These are phyloP conservation scores for Laticauda laticaudata DNA, from an alignment of 2,113 vertebrate genomes.

Conservation along the genomic window DNA sequence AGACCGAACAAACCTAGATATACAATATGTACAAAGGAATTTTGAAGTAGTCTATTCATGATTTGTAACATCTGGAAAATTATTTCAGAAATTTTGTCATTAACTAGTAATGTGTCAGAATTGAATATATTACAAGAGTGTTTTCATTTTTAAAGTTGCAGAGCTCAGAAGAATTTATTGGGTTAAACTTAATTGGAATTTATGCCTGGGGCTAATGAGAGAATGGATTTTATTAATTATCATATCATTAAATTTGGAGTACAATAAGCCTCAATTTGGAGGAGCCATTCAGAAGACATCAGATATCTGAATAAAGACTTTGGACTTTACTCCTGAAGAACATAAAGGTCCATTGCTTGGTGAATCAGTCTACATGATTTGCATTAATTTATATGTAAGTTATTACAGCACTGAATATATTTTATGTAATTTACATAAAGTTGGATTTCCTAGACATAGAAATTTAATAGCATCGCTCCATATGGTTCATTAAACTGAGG, in stretches of 20 bases:
- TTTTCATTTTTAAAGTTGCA: not conserved
- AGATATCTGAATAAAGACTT: not conserved
- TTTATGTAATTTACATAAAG: not conserved
- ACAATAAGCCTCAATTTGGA: not conserved
- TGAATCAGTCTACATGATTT: not conserved
- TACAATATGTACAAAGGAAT: not conserved
- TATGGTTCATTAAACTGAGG: not conserved
- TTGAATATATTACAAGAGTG: slow-evolving; percentile 7
- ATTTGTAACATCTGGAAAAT: not conserved
- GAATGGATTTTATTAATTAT: not conserved
- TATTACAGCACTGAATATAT: not conserved
- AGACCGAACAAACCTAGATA: not conserved
- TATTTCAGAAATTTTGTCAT: not conserved
- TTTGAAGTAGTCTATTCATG: not conserved
- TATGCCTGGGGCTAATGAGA: not conserved
- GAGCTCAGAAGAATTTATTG: slow-evolving; percentile 1
- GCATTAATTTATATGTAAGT: not conserved
- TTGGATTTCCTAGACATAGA: not conserved
- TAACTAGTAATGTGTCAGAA: not conserved
- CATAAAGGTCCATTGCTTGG: not conserved
- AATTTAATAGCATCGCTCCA: not conserved
- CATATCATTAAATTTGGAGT: not conserved
- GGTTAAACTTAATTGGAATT: not conserved
- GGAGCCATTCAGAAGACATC: not conserved
- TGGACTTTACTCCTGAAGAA: not conserved